A percentile compares a stretch with the other conserved stretches of the same genome.
Evolutionary conservation across 2,888 invertebrate genomes (phyloP).

Genomic region (Mesoligia furuncula): DNA sequence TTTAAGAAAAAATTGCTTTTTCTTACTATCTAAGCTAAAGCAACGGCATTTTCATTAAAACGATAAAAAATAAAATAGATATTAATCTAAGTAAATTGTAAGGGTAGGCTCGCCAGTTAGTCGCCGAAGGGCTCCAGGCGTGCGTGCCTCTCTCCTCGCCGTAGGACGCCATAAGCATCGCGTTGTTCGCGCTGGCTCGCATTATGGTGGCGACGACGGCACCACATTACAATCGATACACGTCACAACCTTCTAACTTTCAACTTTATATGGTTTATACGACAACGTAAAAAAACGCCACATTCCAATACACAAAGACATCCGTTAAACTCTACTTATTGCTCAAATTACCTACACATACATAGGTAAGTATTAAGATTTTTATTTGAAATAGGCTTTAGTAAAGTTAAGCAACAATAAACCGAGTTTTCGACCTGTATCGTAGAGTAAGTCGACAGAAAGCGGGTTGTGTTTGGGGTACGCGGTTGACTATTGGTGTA

Average conservation of each 20-base stretch:
- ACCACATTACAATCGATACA: conserved; percentile 79
- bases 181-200: conserved; percentile 76
- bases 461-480: background rate
- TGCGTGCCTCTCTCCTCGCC: conserved; percentile 78
- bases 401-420: background rate
- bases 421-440: background rate
- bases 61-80: conserved; percentile 64
- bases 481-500: background rate
- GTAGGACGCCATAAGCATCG: conserved; percentile 79
- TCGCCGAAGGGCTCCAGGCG: conserved; percentile 77
- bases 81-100: conserved; percentile 68
- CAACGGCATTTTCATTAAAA: conserved; percentile 41
- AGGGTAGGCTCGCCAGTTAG: conserved; percentile 68
- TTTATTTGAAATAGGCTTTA: background rate
- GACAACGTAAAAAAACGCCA: conserved; percentile 31
- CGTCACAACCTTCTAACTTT: conserved; percentile 70
- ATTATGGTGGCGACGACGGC: conserved; percentile 76
- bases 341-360: background rate
- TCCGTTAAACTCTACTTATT: background rate
- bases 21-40: conserved; percentile 11
- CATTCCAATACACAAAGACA: conserved; percentile 32
- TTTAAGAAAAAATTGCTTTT: background rate
- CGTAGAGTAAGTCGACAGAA: background rate
- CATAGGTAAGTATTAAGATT: background rate
- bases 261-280: conserved; percentile 59